Evolutionary conservation across 2,888 invertebrate genomes (phyloP).

Genomic region (Lymantria dispar): DNA sequence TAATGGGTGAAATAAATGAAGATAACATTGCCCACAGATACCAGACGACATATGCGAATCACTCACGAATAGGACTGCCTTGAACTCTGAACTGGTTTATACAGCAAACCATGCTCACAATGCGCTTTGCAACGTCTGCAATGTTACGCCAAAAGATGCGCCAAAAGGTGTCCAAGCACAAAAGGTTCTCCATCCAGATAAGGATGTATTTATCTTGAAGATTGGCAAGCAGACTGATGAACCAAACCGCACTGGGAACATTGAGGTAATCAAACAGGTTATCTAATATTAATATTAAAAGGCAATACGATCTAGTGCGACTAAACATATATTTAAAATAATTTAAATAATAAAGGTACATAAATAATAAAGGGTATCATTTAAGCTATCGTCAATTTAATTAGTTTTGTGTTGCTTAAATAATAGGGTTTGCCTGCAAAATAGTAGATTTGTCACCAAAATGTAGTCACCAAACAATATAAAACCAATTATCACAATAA

Average conservation of each 20-base stretch:
- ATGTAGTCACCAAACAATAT: too few relatives aligned
- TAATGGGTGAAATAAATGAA: too few relatives aligned
- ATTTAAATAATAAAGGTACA: too few relatives aligned
- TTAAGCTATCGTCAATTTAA: too few relatives aligned
- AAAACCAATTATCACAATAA: too few relatives aligned
- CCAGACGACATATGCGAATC: constrained; percentile 74
- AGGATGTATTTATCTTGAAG: constrained; percentile 87
- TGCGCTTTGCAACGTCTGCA: constrained; percentile 58
- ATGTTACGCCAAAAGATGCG: constrained; percentile 74
- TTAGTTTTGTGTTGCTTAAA: too few relatives aligned
- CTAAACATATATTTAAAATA: too few relatives aligned
- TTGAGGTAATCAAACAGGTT: constrained; percentile 75
- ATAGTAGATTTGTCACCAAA: too few relatives aligned
- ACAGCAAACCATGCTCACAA: constrained; percentile 53
- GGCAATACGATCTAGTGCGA: too few relatives aligned
- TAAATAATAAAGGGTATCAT: too few relatives aligned
- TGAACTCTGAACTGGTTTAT: constrained; percentile 66
- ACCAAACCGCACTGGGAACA: constrained; percentile 82
- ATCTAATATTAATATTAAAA: too few relatives aligned
- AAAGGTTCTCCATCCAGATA: constrained; percentile 85
- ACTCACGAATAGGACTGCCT: constrained; percentile 54
- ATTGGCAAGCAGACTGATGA: constrained; percentile 88
- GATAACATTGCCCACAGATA: constrained; percentile 41
- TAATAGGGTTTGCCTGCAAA: too few relatives aligned
- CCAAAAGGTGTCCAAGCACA: constrained; percentile 81